Conservation (phyloP, 1,140 invertebrate genomes). For the Popillia japonica region DNA sequence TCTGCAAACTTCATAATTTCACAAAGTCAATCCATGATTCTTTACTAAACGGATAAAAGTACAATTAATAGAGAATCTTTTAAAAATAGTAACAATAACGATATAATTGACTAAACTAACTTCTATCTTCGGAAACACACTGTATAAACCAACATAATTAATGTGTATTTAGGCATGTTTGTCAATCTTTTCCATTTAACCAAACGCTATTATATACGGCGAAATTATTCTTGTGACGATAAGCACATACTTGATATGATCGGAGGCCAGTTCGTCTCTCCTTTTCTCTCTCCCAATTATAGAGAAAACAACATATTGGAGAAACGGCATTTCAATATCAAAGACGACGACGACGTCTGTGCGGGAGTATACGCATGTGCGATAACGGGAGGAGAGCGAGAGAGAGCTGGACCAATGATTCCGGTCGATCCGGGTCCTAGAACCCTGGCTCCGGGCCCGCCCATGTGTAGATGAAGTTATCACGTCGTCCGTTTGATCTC, state of each 20-base stretch:
- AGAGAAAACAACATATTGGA: constrained; percentile 50
- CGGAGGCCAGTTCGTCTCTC: constrained; percentile 44
- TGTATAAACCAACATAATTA: too few relatives aligned
- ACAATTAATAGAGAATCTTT: too few relatives aligned
- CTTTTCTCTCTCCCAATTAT: constrained; percentile 47
- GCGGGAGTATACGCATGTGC: constrained; percentile 51
- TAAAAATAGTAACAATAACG: too few relatives aligned
- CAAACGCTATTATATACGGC: constrained; percentile 7
- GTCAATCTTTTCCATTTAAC: constrained; percentile 10
- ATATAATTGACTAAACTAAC: too few relatives aligned
- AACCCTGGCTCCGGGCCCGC: constrained; percentile 50
- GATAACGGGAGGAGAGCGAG: constrained; percentile 40
- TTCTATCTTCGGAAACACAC: too few relatives aligned
- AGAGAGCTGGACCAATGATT: constrained; percentile 54
- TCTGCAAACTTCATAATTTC: too few relatives aligned
- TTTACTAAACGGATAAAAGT: too few relatives aligned
- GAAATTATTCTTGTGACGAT: constrained; percentile 27
- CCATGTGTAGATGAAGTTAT: constrained; percentile 58
- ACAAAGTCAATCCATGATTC: too few relatives aligned
- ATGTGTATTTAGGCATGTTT: not conserved
- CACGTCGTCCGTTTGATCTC: constrained; percentile 52
- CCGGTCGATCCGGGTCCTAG: constrained; percentile 53
- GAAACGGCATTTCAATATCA: constrained; percentile 55
- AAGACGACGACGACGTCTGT: constrained; percentile 47
- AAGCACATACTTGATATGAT: constrained; percentile 29